Base-by-base conservation (phyloP, 2,113 vertebrate species). In the Varanus salvator region DNA sequence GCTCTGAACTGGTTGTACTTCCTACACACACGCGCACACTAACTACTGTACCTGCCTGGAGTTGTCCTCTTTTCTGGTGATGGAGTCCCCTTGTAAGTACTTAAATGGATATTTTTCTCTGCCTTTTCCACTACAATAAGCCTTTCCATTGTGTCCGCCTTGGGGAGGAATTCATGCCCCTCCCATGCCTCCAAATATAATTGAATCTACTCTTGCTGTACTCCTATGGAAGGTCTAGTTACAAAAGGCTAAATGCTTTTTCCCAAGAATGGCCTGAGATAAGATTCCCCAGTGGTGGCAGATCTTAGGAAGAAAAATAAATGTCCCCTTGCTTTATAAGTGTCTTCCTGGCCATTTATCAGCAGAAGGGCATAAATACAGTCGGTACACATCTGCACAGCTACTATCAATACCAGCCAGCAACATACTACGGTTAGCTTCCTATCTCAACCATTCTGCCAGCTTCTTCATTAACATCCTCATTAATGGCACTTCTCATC, bases 241-340 rank as follows among this genome's bases (percentile, higher is more conserved):
- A 92, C 92, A 93, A 93, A 92, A 95, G 91, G 95, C 96, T 96
- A 94, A 96, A 95, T 90, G 91, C 93, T 96, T 96, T 96, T 96
- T 95, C 94, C 91, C 27, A 66, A 94, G 92, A 94, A 96, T 90
- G 94, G 94, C 95, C 87, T 92, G 88, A 96, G 96, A 95, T 96
- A 95, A 96, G 94, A 95, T 95, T 96, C 93, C 72, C 93, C 91
- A 83, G 93, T 88, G 85, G 93, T 94, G 92, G 94, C 14, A 0
- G 91, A 92, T 83, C 95, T 94, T 52, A 66, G 88, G 84, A 87
- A 92, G 92, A 93, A 87, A 95, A 95, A 96, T 95, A 94, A 95
- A 95, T 95, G 95, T 95, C 92, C 94, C 95, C 94, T 95, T 92
- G 50, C 90, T 93, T 94, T 92, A 86, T 7, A 31, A 93, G 93